Evolutionary conservation across 2,888 invertebrate species (phyloP), one percentile per base, ranked within the genome.

Genomic region (Mayetiola destructor): DNA sequence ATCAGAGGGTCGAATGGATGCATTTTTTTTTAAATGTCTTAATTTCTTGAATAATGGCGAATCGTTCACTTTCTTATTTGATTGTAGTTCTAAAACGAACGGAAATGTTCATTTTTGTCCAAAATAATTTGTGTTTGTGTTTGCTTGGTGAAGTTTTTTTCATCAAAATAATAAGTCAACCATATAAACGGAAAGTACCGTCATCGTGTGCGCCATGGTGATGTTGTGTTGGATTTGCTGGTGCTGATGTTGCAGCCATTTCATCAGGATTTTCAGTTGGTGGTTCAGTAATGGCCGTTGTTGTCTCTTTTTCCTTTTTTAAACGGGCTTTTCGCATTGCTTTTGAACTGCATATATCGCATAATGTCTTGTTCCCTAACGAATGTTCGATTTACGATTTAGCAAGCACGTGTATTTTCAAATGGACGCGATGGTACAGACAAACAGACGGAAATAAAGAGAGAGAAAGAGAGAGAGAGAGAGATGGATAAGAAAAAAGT

Each of bases 351-450:
- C 89, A 89, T 73, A 84, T 77, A 75, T 88, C 88, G 75, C 89
- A 89, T 73, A 86, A 80, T 67, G 88, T 88, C 82, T 85, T 88
- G 82, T 88, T 88, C 88, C 88, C 88, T 89, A 82, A 61, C 16
- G 21, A n/a, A n/a, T n/a, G n/a, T n/a, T n/a, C n/a, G n/a, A n/a
- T n/a, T n/a, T n/a, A n/a, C n/a, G n/a, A n/a, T n/a, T n/a, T n/a
- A n/a, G n/a, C n/a, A n/a, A n/a, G n/a, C n/a, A n/a, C n/a, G n/a
- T n/a, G n/a, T n/a, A n/a, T n/a, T n/a, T n/a, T n/a, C n/a, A n/a
- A n/a, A n/a, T n/a, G n/a, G n/a, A n/a, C n/a, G n/a, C n/a, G n/a
- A n/a, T n/a, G n/a, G n/a, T n/a, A n/a, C n/a, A n/a, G n/a, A n/a
- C n/a, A n/a, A n/a, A n/a, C n/a, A n/a, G n/a, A n/a, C n/a, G n/a